Base-by-base conservation (phyloP, 2,888 invertebrate genomes). In the Cephalotes varians region DNA sequence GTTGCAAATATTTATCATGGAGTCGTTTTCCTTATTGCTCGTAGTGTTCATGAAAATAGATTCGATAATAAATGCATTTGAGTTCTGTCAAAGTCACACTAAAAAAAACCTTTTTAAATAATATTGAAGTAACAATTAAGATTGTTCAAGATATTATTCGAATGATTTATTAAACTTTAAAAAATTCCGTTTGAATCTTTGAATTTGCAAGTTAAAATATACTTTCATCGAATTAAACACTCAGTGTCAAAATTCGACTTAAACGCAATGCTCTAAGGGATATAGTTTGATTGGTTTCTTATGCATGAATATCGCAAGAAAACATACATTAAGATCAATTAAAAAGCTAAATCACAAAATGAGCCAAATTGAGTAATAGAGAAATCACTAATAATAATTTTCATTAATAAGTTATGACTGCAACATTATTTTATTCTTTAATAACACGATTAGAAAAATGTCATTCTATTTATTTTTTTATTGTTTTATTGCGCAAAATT, bases 11-110 rank as follows among this genome's bases (percentile, higher is more conserved):
- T 64, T 62, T 31, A 12, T 25, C 47, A 2, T 25, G 62, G 47
- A 74, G 34, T 60, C 34, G 34, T 64, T 74, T 49, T 49, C 34
- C 74, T 62, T 34, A 60, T 31, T 62, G n/a, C 37, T 74, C 60
- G 3, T 74, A 49, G 60, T 25, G 25, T 1, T 49, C 28, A 34
- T 64, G 51, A 5, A 74, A 25, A 49, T 34, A 21, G 10, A 62
- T 74, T 74, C 25, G 49, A 47, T 62, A 21, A 62, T 18, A 47
- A 62, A 47, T 60, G 60, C 25, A 37, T 3, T 37, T 15, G 5
- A 15, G 2, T 73, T 47, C 0, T 34, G 10, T 64, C 64, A 49
- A 64, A 47, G 12, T 54, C 15, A 69, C 12, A 10, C 2, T 25
- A 18, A 40, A 54, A n/a, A n/a, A 28, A 37, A 54, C 54, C 21